Base-by-base conservation (phyloP, 2,797 vertebrate species). In the Microctenopoma stevenorrisi region DNA sequence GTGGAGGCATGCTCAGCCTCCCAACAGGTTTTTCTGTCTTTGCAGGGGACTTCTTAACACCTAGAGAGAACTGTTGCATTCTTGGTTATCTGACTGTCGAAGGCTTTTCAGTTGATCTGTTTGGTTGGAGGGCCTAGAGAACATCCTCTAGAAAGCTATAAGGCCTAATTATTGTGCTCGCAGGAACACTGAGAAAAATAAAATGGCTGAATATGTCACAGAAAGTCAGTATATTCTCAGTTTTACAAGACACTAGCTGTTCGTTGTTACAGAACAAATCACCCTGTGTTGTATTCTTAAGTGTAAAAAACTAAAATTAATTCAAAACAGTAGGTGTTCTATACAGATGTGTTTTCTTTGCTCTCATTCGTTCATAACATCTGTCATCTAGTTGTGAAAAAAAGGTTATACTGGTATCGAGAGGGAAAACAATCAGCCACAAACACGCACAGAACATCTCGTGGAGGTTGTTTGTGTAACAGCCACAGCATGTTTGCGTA, bases 391-490 rank as follows among this genome's bases (percentile, higher is more conserved):
- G 38, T 68, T 54, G 7, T 74, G 33, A 85, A 86, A 84, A 44
- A 86, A 76, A 83, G 81, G 85, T 88, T 81, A 85, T 38, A 72
- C 70, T 60, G 26, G 49, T 77, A 42, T 67, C 46, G 1, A 18
- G 49, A 22, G 7, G 16, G 48, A 33, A 86, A 73, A 77, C 86
- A 89, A 89, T 89, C 86, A 76, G 16, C 3, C 38, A 58, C 68
- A 76, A 69, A 57, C n/a, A 33, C 51, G 72, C 15, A 63, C 72
- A 86, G 89, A 92, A 89, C 79, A 88, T 85, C 46, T 65, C 76
- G 37, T 43, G 8, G 18, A 2, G 6, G 57, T n/a, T 64, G 11
- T 77, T 38, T 79, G 53, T 68, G 28, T 48, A 30, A 69, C 69
- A 15, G 28, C 7, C 3, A 15, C 42, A 5, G 50, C 57, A 25